Evolutionary conservation across 1,140 invertebrate genomes (phyloP), one percentile per base, ranked within the genome.

Genomic region (Megalopta genalis): DNA sequence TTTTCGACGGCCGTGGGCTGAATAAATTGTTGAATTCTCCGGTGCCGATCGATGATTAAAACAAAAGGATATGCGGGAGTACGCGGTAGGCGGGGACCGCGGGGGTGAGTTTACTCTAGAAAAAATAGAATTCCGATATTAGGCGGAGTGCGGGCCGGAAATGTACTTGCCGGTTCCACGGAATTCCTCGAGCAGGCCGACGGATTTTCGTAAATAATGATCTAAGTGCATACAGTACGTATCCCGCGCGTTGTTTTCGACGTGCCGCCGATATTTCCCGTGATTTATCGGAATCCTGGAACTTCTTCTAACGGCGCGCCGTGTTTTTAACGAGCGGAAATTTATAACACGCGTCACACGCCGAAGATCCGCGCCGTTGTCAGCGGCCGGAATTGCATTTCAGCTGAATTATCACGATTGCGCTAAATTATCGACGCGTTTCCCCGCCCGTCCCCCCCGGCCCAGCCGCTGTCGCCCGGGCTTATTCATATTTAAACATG

Each of bases 391-490:
- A 74, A 74, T 74, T 74, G 42, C 72, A 32, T 74, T 25, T 62
- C n/a, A 63, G 46, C 59, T 21, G 62, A 65, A 65, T 54, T 74
- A 65, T 74, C 60, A 25, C 62, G 62, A 74, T 52, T 54, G 42
- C 46, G 60, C 9, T 65, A 74, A 74, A 74, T 74, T 74, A 74
- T 74, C 60, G 71, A 65, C 42, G 62, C 32, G 32, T 32, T 25
- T 14, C 54, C 8, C 54, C 4, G 2, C 0, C 18, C 52, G 18
- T 57, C 54, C 6, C n/a, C 54, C 18, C 21, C 18, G 1, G 18
- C 21, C 54, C 1, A 1, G 32, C 32, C 32, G 32, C 32, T 32
- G 0, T 5, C 27, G 14, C 32, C 8, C 9, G 18, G 42, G 25
- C 59, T 37, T 69, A 69, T 69, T 69, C 39, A 46, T 73, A 32